Base-by-base conservation (phyloP, 2,113 vertebrate genomes). In the Carassius carassius region DNA sequence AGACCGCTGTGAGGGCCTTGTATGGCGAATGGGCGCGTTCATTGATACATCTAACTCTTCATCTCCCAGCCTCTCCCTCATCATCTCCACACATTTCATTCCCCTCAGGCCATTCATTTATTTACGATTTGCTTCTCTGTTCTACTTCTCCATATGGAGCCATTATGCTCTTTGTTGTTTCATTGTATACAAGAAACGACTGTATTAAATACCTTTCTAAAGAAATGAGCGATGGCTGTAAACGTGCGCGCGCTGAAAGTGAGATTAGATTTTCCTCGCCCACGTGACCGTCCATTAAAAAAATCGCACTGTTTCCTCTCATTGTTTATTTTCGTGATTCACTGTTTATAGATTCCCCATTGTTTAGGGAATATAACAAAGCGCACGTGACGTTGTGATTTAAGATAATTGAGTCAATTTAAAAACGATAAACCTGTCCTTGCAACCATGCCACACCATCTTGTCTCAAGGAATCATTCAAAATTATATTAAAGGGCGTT, bases 11-110 rank as follows among this genome's bases (percentile, higher is more conserved):
- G 88, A 87, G 87, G 91, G 92, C 92, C 93, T 93, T 88, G 89
- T 90, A 91, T 92, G 90, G 91, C 91, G 91, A 92, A 91, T 90
- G 91, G 93, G 93, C 90, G 92, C 93, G 92, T 94, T 95, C 93
- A 95, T 94, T 95, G 93, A 94, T 94, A 92, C 92, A 90, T 94
- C 91, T 92, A 88, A 91, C 90, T 92, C 91, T 90, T 92, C 88
- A 88, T 85, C 83, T 85, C 84, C 89, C 89, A 87, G 87, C 88
- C 88, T 79, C 90, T 91, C 87, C 79, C 78, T 84, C 84, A 78
- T 87, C 79, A 81, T 2, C 29, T 69, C 79, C 62, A 69, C n/a
- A 69, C 60, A 81, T 65, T 80, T 63, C 78, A 13, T 54, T 54
- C 47, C 80, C 80, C 62, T 51, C 79, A 9, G 44, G 51, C 49